Evolutionary conservation across 2,888 invertebrate genomes (phyloP).

Genomic region (Cactoblastis cactorum): DNA sequence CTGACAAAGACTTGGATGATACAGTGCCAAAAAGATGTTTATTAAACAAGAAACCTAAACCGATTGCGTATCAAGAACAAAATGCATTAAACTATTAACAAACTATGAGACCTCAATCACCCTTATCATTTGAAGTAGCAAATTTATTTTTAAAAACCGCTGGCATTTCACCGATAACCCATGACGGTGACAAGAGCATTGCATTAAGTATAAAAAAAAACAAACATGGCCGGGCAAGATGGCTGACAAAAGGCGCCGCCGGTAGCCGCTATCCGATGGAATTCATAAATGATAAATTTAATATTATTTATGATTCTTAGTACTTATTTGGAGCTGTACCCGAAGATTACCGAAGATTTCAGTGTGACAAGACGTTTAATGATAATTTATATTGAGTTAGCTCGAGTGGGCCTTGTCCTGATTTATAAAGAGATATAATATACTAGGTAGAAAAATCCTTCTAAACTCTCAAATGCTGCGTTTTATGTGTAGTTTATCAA

Average conservation of each 20-base stretch:
- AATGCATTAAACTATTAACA: conserved; percentile 23
- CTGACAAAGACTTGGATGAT: too few relatives aligned
- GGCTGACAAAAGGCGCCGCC: conserved; percentile 71
- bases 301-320: conserved; percentile 67
- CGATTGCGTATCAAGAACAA: conserved; percentile 16
- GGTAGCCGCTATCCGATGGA: conserved; percentile 66
- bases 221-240: conserved; percentile 67
- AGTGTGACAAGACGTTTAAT: conserved; percentile 11
- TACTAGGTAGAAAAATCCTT: too few relatives aligned
- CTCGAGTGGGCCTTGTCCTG: background rate
- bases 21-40: too few relatives aligned
- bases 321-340: conserved; percentile 45
- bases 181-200: conserved; percentile 66
- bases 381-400: conserved; percentile 13
- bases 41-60: too few relatives aligned
- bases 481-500: too few relatives aligned
- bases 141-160: conserved; percentile 39
- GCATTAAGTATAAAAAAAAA: conserved; percentile 68
- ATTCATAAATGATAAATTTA: conserved; percentile 78
- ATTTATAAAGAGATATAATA: too few relatives aligned
- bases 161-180: conserved; percentile 47
- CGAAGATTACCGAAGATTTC: conserved; percentile 12
- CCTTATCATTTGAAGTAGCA: conserved; percentile 37
- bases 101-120: conserved; percentile 22
- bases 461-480: too few relatives aligned